Evolutionary conservation across 2,113 vertebrate species (phyloP).

Genomic region (Thamnaconus septentrionalis): DNA sequence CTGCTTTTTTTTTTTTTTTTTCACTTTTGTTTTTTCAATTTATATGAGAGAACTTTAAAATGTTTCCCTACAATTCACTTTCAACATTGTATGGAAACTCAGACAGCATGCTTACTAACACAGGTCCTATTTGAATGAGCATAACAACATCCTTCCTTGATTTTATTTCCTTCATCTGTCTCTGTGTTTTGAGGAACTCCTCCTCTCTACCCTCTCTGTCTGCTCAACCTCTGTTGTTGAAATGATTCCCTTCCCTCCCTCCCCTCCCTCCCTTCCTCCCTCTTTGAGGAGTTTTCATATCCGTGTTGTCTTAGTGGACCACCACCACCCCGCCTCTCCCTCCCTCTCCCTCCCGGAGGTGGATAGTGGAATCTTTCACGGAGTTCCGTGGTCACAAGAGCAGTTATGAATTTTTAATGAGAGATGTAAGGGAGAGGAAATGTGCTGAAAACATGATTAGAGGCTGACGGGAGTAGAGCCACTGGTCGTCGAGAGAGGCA

Average conservation of each 20-base stretch:
- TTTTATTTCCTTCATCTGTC: constrained; percentile 7
- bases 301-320: constrained; percentile 2
- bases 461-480: constrained; percentile 45
- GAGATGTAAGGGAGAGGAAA: constrained; percentile 59
- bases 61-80: too few species aligned
- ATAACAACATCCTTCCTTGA: too few species aligned
- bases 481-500: constrained; percentile 22
- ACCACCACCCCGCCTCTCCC: too few species aligned
- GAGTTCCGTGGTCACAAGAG: constrained; percentile 52
- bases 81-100: too few species aligned
- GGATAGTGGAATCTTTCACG: constrained; percentile 47
- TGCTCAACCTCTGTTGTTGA: constrained; percentile 34
- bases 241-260: constrained; percentile 36
- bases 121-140: too few species aligned
- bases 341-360: constrained; percentile 6
- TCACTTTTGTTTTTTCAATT: too few species aligned
- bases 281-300: constrained; percentile 36
- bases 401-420: constrained; percentile 68
- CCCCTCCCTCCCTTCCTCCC: constrained; percentile 21
- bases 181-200: constrained; percentile 12
- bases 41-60: too few species aligned
- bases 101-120: too few species aligned
- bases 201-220: not conserved
- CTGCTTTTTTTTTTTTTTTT: too few species aligned
- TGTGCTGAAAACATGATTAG: constrained; percentile 72